Evolutionary conservation across 2,797 vertebrate species (phyloP).

Genomic region (Cryptoblepharus egeriae): DNA sequence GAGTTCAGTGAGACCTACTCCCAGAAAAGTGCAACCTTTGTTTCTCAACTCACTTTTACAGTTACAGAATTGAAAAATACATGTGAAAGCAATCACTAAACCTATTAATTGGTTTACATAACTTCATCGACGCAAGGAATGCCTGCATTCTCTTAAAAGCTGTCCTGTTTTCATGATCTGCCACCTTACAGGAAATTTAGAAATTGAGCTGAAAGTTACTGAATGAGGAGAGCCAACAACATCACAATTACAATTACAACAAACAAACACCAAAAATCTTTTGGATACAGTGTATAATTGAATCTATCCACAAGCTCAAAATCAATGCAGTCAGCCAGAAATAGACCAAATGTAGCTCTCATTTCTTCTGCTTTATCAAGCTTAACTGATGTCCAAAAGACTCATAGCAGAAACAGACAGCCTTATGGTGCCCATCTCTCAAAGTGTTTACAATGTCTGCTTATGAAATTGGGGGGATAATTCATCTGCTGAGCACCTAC

Average conservation of each 20-base stretch:
- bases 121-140: constrained; percentile 58
- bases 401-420: constrained; percentile 70
- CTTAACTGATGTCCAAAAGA: constrained; percentile 69
- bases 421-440: constrained; percentile 59
- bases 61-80: constrained; percentile 42
- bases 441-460: constrained; percentile 65
- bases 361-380: constrained; percentile 75
- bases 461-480: constrained; percentile 57
- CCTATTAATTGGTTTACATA: constrained; percentile 58
- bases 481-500: constrained; percentile 52
- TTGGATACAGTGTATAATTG: constrained; percentile 69
- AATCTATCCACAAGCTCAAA: constrained; percentile 77
- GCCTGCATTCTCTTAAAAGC: constrained; percentile 57
- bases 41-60: constrained; percentile 47
- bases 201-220: constrained; percentile 68
- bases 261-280: constrained; percentile 32
- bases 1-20: too few species aligned
- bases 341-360: constrained; percentile 76
- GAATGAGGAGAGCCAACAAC: constrained; percentile 68
- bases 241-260: constrained; percentile 67
- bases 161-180: constrained; percentile 47
- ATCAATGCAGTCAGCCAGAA: constrained; percentile 76
- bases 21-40: background rate
- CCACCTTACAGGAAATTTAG: constrained; percentile 68
- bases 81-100: constrained; percentile 57